Evolutionary conservation across 2,888 invertebrate species (phyloP), one percentile per base, ranked within the genome.

Genomic region (Willowsia nigromaculata): DNA sequence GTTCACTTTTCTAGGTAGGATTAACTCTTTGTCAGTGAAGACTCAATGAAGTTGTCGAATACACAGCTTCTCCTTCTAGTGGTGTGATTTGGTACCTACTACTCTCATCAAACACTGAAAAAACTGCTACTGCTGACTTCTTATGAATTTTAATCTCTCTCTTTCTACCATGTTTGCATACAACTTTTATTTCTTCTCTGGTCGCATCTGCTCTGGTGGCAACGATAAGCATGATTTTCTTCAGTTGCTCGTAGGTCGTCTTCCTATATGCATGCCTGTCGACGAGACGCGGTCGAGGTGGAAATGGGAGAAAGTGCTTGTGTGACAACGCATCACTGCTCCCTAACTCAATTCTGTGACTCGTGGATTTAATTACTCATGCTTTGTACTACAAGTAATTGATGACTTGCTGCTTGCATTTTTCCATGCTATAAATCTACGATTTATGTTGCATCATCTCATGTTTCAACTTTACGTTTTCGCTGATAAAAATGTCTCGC

Each of bases 51-150:
- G 27, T 30, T 50, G 78, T 53, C 56, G 27, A 81, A 81, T 81
- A 81, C 81, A 62, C 81, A 62, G 62, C 62, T 81, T 81, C 81
- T 81, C 81, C 81, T 59, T 81, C 81, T 81, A 81, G 81, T 81
- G 81, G 81, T 47, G 81, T 81, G 53, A 81, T 62, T 81, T 81
- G 81, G 81, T 81, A 81, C 81, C 81, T 81, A 81, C 81, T 62
- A 40, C 62, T 78, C 78, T 56, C 56, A 76, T 30, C 76, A 30
- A 18, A 78, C 53, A 37, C 33, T 65, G 43, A 82, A 37, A n/a
- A 56, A 80, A 59, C 56, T 65, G 65, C 43, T 65, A 65, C 78
- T 56, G 53, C 37, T 56, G 78, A 56, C 22, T 53, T 76, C n/a
- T 50, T 30, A 78, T 56, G 53, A 78, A 56, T 56, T 78, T 53